Percentiles rank a stretch among this genome's conserved stretches.
Conservation (phyloP, 1,140 invertebrate genomes). For the Cotesia glomerata region DNA sequence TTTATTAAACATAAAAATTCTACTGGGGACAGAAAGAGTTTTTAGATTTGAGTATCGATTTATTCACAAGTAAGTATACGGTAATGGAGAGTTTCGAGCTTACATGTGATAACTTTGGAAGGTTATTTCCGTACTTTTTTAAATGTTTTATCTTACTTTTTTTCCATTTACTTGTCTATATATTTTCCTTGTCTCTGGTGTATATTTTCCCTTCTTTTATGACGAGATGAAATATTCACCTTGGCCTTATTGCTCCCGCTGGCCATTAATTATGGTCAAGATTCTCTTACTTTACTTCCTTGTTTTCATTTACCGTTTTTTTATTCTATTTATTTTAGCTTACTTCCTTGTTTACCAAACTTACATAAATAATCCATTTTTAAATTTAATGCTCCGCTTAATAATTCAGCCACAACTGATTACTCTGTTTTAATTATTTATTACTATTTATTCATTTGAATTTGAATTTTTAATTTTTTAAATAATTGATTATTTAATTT, state of each 20-base stretch:
- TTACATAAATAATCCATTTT: neutral
- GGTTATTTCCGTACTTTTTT: neutral
- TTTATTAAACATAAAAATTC: too few relatives aligned
- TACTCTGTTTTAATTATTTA: too few relatives aligned
- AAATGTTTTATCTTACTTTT: neutral
- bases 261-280: conserved; percentile 15
- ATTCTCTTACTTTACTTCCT: neutral
- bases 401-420: neutral
- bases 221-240: conserved; percentile 21
- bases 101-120: neutral
- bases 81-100: neutral
- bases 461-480: too few relatives aligned
- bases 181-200: conserved; percentile 6
- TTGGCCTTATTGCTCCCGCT: conserved; percentile 19
- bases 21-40: too few relatives aligned
- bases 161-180: conserved; percentile 15
- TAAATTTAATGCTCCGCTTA: neutral
- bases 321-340: neutral
- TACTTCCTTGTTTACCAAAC: neutral
- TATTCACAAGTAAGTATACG: neutral
- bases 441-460: too few relatives aligned
- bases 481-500: too few relatives aligned
- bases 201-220: conserved; percentile 16
- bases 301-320: neutral
- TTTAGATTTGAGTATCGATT: too few relatives aligned